Base-by-base conservation (phyloP, 2,113 vertebrate species). In the Scomber japonicus region DNA sequence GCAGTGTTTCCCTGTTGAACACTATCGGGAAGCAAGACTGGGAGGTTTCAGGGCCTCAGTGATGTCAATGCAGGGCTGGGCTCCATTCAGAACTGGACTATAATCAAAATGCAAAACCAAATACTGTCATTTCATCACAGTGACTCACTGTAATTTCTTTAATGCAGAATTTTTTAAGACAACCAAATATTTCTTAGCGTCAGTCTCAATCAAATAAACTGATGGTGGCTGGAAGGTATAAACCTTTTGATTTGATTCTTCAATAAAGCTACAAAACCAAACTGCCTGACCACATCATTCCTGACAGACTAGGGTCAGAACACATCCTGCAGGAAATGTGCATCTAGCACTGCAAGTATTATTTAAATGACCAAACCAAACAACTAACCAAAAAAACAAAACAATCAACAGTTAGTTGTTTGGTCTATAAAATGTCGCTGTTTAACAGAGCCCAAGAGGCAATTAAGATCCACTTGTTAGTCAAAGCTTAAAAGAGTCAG, bases 1-100 rank as follows among this genome's bases (percentile, higher is more conserved):
- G 91, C 80, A 85, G 84, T 79, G 19, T 84, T 85, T 80, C 76
- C 85, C 79, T 56, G 85, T 71, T 76, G 49, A 79, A 77, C 55
- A 77, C 76, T 66, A 84, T 75, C 75, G 62, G 85, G 84, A 85
- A 82, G 75, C 74, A 17, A 50, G 62, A 21, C 71, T 46, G 31
- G 67, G 71, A 59, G 78, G 64, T 59, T 77, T 64, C 40, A 15
- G 50, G 61, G 69, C 79, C 77, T 63, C 70, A 4, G 67, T 83
- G 85, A 83, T 81, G 87, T 82, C 81, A 83, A 62, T 11, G 64
- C 69, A 30, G 65, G 59, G 44, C 53, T 45, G 75, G 75, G 77
- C 53, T 82, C 80, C 53, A 24, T 73, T 78, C 57, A 75, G 50
- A 72, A 50, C 31, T 57, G 78, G 56, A 69, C 62, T 82, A 76